Percentiles rank a stretch among this genome's conserved stretches.
phyloP scores from a whole-genome alignment of 1,140 invertebrate genomes.

The Drosophila grimshawi region DNA sequence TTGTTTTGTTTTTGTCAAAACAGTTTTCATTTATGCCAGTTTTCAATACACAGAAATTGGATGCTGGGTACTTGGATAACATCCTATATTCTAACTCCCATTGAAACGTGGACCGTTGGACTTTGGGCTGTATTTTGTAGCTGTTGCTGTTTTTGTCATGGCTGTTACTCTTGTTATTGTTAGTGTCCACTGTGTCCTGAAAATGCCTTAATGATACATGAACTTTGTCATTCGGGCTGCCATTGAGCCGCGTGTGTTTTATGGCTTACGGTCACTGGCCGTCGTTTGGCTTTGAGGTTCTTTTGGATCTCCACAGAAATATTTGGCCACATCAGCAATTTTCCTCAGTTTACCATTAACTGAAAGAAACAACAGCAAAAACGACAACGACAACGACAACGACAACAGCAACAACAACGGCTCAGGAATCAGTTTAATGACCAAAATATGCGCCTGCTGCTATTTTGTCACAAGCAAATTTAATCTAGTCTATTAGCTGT shows the following conservation, averaged over 20 bases:
- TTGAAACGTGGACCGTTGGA: background rate
- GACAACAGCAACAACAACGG: background rate
- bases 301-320: slow-evolving; percentile 17
- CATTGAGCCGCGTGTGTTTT: slow-evolving; percentile 78
- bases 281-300: slow-evolving; percentile 59
- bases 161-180: slow-evolving; percentile 41
- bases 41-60: background rate
- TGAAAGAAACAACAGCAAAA: slow-evolving; percentile 3
- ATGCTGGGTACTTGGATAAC: no score
- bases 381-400: background rate
- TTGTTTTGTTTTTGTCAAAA: background rate
- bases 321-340: slow-evolving; percentile 70
- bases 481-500: slow-evolving; percentile 73
- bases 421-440: slow-evolving; percentile 66
- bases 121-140: background rate
- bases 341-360: slow-evolving; percentile 36
- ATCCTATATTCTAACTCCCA: background rate
- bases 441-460: slow-evolving; percentile 65
- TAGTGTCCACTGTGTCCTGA: slow-evolving; percentile 35
- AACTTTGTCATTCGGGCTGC: slow-evolving; percentile 64
- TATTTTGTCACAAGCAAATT: slow-evolving; percentile 59
- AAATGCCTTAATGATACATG: slow-evolving; percentile 71
- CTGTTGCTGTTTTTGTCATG: slow-evolving; percentile 7
- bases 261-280: slow-evolving; percentile 69
- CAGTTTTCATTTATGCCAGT: no score